Evolutionary conservation across 2,797 vertebrate genomes (phyloP).

Genomic region (Anisognathus igniventris): DNA sequence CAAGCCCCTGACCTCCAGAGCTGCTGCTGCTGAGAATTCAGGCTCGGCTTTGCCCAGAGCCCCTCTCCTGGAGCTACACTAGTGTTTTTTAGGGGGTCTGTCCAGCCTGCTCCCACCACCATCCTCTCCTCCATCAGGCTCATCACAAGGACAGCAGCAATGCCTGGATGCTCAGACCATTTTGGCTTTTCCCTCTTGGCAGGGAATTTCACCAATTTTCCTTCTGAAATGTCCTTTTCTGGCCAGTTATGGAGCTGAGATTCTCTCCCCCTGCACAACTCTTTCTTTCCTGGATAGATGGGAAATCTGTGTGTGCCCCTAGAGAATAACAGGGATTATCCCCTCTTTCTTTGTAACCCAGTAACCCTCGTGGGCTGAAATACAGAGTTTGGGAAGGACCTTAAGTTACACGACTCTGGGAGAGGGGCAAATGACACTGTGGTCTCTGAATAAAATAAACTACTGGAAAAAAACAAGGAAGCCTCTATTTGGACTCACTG

Average conservation of each 20-base stretch:
- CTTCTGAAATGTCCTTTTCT: rapidly evolving
- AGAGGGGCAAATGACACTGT: background rate
- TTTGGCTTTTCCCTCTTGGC: background rate
- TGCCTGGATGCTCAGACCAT: rapidly evolving
- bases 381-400: background rate
- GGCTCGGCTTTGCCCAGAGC: background rate
- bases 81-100: background rate
- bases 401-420: background rate
- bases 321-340: background rate
- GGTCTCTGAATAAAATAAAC: background rate
- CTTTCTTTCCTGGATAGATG: background rate
- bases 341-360: rapidly evolving
- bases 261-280: background rate
- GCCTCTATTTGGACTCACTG: background rate
- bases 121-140: background rate
- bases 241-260: too few relatives aligned
- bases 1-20: rapidly evolving
- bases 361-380: rapidly evolving
- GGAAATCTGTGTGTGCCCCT: background rate
- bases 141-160: rapidly evolving
- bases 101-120: background rate
- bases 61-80: rapidly evolving
- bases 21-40: background rate
- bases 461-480: background rate
- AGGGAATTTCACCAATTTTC: background rate